Evolutionary conservation across 2,113 vertebrate genomes (phyloP), one percentile per base, ranked within the genome.

Genomic region (Pelodiscus sinensis): DNA sequence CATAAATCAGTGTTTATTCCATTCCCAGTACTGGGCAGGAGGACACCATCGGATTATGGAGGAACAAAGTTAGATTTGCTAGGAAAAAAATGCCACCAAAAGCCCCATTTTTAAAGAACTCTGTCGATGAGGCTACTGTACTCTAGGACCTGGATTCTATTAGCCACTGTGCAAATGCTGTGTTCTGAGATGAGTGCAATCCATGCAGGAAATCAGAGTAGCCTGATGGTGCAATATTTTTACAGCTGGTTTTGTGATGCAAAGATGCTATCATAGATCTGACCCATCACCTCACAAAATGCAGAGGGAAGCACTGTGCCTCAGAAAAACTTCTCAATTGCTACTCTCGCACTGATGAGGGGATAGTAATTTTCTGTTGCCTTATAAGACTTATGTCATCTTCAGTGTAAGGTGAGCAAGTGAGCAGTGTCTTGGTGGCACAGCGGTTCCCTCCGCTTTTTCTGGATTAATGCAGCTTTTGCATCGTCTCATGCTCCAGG

Each of bases 151-250:
- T n/a, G 15, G 18, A n/a, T 68, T 68, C 62, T n/a, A 68, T n/a
- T 68, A 68, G 31, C 31, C 3, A 4, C 62, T 68, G 29, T 8
- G 62, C 31, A 31, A 19, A 1, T 0, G 24, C 75, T 52, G 35
- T 27, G 75, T 25, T 18, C 54, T 7, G 31, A 14, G 77, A 60
- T 12, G 44, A 0, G 25, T 5, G 24, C 15, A 38, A 9, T 55
- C 29, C 2, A 58, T 60, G 1, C 25, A 52, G 8, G 68, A 81
- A 8, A 16, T 0, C 16, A 60, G 29, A 12, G 2, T 0, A 1
- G 60, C 29, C 21, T 4, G 1, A 84, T 62, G 16, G 19, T n/a
- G 62, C 62, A 68, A 29, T 31, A 29, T n/a, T 18, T 77, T 77
- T 51, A 77, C n/a, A 52, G 0, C 15, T 24, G 13, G 16, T 52